Evolutionary conservation across 2,113 vertebrate genomes (phyloP), one percentile per base, ranked within the genome.

Genomic region (Columba livia): DNA sequence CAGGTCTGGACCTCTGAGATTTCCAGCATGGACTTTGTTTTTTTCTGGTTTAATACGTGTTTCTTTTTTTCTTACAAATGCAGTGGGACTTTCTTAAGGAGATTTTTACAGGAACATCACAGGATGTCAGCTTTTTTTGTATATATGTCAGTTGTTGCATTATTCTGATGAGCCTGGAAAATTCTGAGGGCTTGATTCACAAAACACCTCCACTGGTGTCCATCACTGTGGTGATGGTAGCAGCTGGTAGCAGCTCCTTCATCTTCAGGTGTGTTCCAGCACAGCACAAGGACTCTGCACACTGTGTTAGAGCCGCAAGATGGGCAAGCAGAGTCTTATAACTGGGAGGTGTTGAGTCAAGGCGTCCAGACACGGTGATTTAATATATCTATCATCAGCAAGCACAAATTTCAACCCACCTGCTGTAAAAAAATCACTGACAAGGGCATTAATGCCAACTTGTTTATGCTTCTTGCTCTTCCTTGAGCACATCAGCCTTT

Each of bases 151-250:
- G 16, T 56, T 51, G 17, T 38, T 85, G 12, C 42, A 58, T 73
- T 92, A 47, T 73, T 90, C 60, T 70, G 31, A 8, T 54, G 48
- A 56, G 24, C 34, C 15, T 84, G 40, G 61, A 95, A 54, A 81
- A 51, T 67, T 40, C 53, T 34, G 36, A 5, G 34, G 26, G 1
- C 17, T 62, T 0, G 1, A 8, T 78, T 81, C 34, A 23, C 11
- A 14, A 62, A 60, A 9, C 1, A 0, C 8, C 17, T 31, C 5
- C 0, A 1, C 12, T 65, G 9, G 18, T 62, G 21, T 62, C 51
- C 38, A 18, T 36, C 40, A 60, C 19, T 44, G 44, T 44, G 44
- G 16, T 44, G 44, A 44, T 25, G 23, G 31, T 10, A 25, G 51
- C 4, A 72, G 15, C 69, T 84, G 67, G 13, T 29, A 79, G n/a